A percentile compares a stretch with the other conserved stretches of the same genome.
These are phyloP conservation scores for Chaetura pelagica DNA, from an alignment of 2,113 vertebrate genomes.

Conservation along the genomic window DNA sequence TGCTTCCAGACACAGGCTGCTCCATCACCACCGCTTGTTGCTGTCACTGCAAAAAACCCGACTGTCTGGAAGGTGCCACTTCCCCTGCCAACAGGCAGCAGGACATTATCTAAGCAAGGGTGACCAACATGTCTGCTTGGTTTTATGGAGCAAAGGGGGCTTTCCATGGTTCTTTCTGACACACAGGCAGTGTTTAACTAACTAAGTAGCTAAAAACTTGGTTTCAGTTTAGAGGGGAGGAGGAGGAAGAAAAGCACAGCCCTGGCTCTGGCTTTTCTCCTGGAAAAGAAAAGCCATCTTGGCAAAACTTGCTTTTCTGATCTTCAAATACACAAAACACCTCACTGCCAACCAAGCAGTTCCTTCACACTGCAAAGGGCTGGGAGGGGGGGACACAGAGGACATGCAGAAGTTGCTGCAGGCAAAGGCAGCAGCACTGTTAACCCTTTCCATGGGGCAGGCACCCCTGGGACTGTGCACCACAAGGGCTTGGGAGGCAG, in stretches of 20 bases:
- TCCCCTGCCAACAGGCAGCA: accelerated
- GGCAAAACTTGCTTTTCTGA: background rate
- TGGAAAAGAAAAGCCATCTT: background rate
- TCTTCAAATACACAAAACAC: background rate
- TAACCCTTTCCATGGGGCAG: background rate
- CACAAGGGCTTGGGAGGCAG: no score
- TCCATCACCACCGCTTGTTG: accelerated
- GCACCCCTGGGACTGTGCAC: background rate
- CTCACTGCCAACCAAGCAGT: background rate
- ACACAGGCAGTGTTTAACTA: background rate
- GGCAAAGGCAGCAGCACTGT: background rate
- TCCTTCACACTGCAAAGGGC: background rate
- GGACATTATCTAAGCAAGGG: accelerated
- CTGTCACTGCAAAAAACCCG: background rate
- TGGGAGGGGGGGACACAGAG: accelerated
- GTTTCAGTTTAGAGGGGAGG: background rate
- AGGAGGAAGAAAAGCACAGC: background rate
- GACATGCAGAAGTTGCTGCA: background rate
- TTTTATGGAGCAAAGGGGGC: background rate
- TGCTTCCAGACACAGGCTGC: background rate
- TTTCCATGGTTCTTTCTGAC: background rate
- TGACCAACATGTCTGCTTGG: background rate
- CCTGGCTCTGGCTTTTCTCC: background rate
- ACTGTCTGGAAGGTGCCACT: background rate
- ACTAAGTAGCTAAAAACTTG: background rate